These are phyloP conservation scores for Salmo trutta DNA, from an alignment of 2,797 vertebrate genomes.

Conservation along the genomic window DNA sequence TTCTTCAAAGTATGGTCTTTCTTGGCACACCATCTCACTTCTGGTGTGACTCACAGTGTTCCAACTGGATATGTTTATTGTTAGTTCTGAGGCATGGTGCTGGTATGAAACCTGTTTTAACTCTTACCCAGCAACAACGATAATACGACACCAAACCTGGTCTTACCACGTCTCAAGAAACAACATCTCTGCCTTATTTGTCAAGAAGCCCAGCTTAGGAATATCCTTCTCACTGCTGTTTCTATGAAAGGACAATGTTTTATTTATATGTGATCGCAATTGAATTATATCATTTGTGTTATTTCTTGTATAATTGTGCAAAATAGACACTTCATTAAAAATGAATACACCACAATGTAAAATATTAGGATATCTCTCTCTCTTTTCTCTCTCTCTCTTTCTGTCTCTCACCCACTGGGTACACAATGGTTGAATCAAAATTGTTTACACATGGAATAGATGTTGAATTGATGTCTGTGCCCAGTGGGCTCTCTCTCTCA, in stretches of 20 bases:
- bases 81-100: conserved; percentile 29
- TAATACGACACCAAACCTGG: background rate
- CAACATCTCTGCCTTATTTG: conserved; percentile 22
- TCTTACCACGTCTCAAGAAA: conserved; percentile 12
- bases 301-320: background rate
- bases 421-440: no score
- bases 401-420: background rate
- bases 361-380: background rate
- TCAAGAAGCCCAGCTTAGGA: background rate
- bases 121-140: background rate
- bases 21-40: conserved; percentile 47
- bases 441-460: no score
- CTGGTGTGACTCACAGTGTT: conserved; percentile 30
- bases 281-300: no score
- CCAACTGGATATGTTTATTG: conserved; percentile 41
- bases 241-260: conserved; percentile 3
- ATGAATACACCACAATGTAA: background rate
- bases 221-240: conserved; percentile 13
- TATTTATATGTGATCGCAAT: background rate
- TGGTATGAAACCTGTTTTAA: background rate
- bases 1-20: conserved; percentile 45
- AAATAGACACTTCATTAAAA: conserved; percentile 7
- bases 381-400: background rate
- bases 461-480: no score
- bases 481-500: no score